phyloP scores from a whole-genome alignment of 1,140 invertebrate species.

The Chrysopa pallens region DNA sequence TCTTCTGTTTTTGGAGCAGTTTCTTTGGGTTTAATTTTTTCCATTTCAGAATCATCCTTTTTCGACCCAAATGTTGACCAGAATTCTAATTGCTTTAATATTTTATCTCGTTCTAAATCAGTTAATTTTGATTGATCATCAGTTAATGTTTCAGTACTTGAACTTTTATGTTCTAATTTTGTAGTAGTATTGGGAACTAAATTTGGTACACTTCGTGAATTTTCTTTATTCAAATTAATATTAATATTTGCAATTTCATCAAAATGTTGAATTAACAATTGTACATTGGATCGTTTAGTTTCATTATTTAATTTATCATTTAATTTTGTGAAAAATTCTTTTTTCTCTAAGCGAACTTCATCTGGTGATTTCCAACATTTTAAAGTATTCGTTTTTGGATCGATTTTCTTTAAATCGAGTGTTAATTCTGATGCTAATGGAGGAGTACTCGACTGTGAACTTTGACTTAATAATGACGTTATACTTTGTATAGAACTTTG shows the following conservation, averaged over 20 bases:
- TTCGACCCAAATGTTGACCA: slow-evolving; percentile 27
- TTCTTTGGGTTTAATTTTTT: slow-evolving; percentile 5
- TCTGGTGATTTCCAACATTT: slow-evolving; percentile 35
- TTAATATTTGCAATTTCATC: slow-evolving; percentile 9
- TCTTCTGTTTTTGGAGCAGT: slow-evolving; percentile 9
- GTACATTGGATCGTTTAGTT: slow-evolving; percentile 14
- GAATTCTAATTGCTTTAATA: slow-evolving; percentile 32
- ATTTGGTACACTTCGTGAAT: slow-evolving; percentile 13
- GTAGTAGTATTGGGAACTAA: slow-evolving; percentile 6
- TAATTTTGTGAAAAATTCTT: neutral
- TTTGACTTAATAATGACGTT: slow-evolving; percentile 2
- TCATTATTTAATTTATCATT: neutral
- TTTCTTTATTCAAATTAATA: slow-evolving; percentile 4
- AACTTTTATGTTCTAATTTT: slow-evolving; percentile 6
- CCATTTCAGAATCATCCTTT: slow-evolving; percentile 7
- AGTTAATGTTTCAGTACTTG: slow-evolving; percentile 5
- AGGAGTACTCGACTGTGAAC: slow-evolving; percentile 16
- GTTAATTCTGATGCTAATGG: slow-evolving; percentile 16
- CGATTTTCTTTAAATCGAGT: slow-evolving; percentile 18
- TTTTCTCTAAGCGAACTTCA: slow-evolving; percentile 26
- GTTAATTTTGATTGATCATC: slow-evolving; percentile 19
- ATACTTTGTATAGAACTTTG: neutral
- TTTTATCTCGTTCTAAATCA: slow-evolving; percentile 26
- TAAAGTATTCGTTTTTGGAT: slow-evolving; percentile 16
- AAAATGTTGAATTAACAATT: slow-evolving; percentile 37